Evolutionary conservation across 2,888 invertebrate species (phyloP).

Genomic region (Gibbula magus): DNA sequence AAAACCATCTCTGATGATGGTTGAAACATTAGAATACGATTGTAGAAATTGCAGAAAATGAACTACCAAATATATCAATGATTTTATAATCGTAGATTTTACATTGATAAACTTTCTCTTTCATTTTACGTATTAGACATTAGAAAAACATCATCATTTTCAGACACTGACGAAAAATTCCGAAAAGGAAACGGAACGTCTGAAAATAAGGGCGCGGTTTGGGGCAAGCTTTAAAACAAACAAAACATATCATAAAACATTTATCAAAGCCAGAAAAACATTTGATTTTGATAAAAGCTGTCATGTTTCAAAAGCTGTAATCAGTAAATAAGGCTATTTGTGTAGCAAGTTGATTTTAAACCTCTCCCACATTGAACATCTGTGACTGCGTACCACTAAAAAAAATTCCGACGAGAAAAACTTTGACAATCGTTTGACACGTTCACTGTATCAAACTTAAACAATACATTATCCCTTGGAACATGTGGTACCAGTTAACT

Average conservation of each 20-base stretch:
- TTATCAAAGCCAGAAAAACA: neutral
- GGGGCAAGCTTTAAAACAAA: neutral
- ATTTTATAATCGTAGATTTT: no score
- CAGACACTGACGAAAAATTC: no score
- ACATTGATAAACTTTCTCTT: no score
- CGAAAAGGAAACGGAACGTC: no score
- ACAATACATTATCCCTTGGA: neutral
- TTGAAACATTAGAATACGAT: no score
- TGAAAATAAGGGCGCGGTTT: neutral
- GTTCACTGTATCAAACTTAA: neutral
- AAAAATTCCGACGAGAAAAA: neutral
- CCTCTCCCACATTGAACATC: neutral
- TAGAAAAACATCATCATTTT: no score
- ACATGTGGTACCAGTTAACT: neutral
- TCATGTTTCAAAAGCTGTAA: neutral
- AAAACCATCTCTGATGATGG: no score
- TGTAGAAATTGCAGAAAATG: no score
- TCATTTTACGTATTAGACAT: no score
- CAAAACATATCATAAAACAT: constrained; percentile 5
- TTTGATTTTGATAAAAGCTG: neutral
- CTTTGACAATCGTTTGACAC: constrained; percentile 3
- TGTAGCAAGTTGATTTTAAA: neutral
- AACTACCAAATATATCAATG: no score
- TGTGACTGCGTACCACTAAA: neutral
- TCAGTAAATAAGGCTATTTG: neutral